These are phyloP conservation scores for Chionis minor DNA, from an alignment of 2,113 vertebrate genomes.

Conservation along the genomic window DNA sequence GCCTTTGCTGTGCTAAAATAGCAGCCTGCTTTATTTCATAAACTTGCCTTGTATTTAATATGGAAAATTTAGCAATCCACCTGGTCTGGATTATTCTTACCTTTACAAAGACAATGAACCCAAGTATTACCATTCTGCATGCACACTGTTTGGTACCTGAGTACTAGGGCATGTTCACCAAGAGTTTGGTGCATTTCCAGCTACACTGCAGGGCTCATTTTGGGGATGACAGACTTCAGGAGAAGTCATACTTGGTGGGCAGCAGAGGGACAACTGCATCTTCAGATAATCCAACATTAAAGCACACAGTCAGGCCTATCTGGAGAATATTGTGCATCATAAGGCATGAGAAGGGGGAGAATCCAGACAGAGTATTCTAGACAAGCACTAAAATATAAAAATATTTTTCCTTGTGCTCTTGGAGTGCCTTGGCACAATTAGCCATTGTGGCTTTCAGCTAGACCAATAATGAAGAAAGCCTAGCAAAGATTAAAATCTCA, in stretches of 20 bases:
- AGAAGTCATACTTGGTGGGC: neutral
- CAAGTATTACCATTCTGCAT: neutral
- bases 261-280: neutral
- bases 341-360: neutral
- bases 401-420: neutral
- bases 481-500: neutral
- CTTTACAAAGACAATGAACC: neutral
- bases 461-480: neutral
- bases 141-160: neutral
- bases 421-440: neutral
- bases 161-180: neutral
- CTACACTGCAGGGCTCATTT: neutral
- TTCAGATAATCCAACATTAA: neutral
- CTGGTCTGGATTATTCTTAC: neutral
- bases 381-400: neutral
- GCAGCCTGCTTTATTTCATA: neutral
- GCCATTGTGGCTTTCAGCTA: neutral
- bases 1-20: neutral
- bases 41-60: neutral
- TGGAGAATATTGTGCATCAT: neutral
- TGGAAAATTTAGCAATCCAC: neutral
- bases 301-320: neutral
- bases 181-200: neutral
- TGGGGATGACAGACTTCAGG: neutral
- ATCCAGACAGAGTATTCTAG: neutral